Evolutionary conservation across 2,888 invertebrate species (phyloP).

Genomic region (Drosophila parthenogenetica): DNA sequence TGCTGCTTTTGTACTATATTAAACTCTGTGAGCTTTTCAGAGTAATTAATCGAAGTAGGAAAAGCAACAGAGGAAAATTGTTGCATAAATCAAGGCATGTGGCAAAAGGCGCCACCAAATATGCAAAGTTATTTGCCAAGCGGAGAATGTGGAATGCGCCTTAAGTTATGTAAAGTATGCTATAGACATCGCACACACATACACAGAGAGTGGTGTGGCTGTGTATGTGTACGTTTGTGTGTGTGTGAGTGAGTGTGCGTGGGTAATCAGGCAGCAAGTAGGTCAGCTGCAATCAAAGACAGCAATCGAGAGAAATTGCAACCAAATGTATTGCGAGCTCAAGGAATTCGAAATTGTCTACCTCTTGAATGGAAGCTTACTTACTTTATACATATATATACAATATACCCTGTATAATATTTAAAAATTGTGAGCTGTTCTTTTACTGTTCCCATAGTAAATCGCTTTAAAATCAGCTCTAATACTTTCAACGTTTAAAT

Average conservation of each 20-base stretch:
- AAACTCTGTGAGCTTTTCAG: slow-evolving; percentile 31
- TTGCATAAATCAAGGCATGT: slow-evolving; percentile 74
- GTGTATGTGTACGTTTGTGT: slow-evolving; percentile 18
- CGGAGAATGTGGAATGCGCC: slow-evolving; percentile 69
- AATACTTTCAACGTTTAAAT: too few relatives aligned
- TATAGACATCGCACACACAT: slow-evolving; percentile 22
- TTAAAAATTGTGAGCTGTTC: too few relatives aligned
- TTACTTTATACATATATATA: slow-evolving; percentile 1
- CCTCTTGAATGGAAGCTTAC: slow-evolving; percentile 27
- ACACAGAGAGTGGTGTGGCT: neutral
- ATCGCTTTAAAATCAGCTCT: too few relatives aligned
- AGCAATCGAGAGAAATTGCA: slow-evolving; percentile 66
- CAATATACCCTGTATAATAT: neutral
- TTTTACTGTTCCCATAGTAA: too few relatives aligned
- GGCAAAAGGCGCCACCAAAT: slow-evolving; percentile 66
- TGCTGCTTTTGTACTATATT: slow-evolving; percentile 35
- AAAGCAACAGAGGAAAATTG: slow-evolving; percentile 32
- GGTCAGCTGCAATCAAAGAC: slow-evolving; percentile 78
- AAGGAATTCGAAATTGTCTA: slow-evolving; percentile 45
- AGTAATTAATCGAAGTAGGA: slow-evolving; percentile 73
- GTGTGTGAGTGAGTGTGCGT: slow-evolving; percentile 30
- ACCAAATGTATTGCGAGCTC: slow-evolving; percentile 62
- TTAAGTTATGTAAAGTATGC: slow-evolving; percentile 72
- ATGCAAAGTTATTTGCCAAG: slow-evolving; percentile 73
- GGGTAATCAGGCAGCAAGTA: slow-evolving; percentile 79